Evolutionary conservation across 2,113 vertebrate genomes (phyloP), one percentile per base, ranked within the genome.

Genomic region (Pelvicachromis taeniatus): DNA sequence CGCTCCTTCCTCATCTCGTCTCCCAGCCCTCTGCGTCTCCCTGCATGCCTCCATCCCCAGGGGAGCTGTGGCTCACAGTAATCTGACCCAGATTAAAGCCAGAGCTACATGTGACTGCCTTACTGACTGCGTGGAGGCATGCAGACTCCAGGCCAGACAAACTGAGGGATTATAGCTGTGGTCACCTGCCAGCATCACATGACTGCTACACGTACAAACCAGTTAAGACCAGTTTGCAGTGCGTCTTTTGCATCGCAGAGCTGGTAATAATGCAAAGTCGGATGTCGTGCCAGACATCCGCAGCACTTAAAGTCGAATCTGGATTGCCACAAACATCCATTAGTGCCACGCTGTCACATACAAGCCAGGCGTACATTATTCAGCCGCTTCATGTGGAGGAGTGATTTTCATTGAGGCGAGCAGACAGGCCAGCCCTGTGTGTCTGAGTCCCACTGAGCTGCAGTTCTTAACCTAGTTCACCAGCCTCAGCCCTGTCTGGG

Each of bases 401-500:
- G 52, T 85, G 23, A 75, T 89, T 89, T 81, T 35, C 78, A 23
- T 31, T 70, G 73, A 68, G 82, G 63, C 58, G 6, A 79, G 70
- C 75, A 82, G 78, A 80, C 21, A 48, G 40, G 48, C 40, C 40
- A 19, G 68, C 40, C 14, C 48, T 73, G 40, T 73, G 65, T 73
- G 21, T 73, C 65, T 48, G 40, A 92, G 87, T 80, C 86, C 85
- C 84, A 84, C 85, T 63, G 91, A 91, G 92, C 87, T 92, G 89
- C 91, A 87, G 84, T 92, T 89, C 91, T 93, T 92, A 94, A 92
- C 94, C 91, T 90, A 92, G 91, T 94, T 95, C 89, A 89, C 80
- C 80, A 52, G 68, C 85, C 81, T 58, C 82, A 26, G 85, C 86
- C 77, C 85, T 89, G 91, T 93, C 92, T 95, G 91, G 85, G 91